Evolutionary conservation across 53 echinoderm and acorn worm genomes (phyloP).

Genomic region (Stichopus horrens): DNA sequence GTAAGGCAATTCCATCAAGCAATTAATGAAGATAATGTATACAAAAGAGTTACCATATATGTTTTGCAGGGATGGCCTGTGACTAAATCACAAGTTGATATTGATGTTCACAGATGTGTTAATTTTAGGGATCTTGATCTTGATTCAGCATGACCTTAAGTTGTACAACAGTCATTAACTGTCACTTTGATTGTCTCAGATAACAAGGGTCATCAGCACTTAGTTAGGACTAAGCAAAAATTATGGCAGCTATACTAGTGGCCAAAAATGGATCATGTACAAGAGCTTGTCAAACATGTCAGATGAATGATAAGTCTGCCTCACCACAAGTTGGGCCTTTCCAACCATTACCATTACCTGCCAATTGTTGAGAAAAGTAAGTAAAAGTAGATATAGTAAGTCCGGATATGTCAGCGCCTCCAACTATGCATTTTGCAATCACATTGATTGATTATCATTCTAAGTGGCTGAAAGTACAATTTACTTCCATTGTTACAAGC

Average conservation of each 20-base stretch:
- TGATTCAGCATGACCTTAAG: conserved; percentile 33
- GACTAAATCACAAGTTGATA: neutral
- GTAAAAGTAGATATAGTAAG: neutral
- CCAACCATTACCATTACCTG: neutral
- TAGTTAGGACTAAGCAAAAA: too few species aligned
- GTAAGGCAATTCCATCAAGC: conserved; percentile 34
- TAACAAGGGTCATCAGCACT: too few species aligned
- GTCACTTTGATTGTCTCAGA: conserved; percentile 41
- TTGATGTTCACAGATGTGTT: conserved; percentile 19
- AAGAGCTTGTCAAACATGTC: neutral
- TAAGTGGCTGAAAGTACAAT: conserved; percentile 52
- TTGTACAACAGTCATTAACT: conserved; percentile 48
- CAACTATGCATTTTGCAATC: too few species aligned
- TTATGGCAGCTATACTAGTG: conserved; percentile 64
- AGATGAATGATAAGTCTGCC: neutral
- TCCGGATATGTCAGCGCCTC: too few species aligned
- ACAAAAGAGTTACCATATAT: conserved; percentile 31
- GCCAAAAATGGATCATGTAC: conserved; percentile 60
- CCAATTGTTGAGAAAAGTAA: neutral
- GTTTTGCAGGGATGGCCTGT: conserved; percentile 43
- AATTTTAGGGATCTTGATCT: conserved; percentile 48
- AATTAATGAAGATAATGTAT: conserved; percentile 34
- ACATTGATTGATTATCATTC: conserved; percentile 48
- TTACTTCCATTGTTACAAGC: conserved; percentile 55
- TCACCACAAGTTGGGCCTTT: neutral